Base-by-base conservation (phyloP, 1,140 invertebrate species). In the Lepidotrigona ventralis region DNA sequence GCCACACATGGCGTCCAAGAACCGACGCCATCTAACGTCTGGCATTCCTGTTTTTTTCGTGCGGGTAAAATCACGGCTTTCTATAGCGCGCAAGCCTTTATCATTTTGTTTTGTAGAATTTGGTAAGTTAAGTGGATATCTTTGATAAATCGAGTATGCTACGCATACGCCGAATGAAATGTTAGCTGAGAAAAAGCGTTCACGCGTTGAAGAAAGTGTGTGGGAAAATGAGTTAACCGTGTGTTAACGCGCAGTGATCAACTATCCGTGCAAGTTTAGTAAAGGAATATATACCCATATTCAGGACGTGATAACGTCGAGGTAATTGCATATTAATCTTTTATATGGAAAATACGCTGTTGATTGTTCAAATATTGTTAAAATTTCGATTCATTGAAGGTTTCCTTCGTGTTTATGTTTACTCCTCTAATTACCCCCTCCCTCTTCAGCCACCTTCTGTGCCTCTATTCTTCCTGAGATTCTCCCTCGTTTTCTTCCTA, bases 11-110 rank as follows among this genome's bases (percentile, higher is more conserved):
- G 92, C 92, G 92, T 93, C 90, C 81, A 90, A 79, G 90, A 91
- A 94, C 92, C 92, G 93, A 94, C 93, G 93, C 93, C 93, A 94
- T 94, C 93, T 94, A 93, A 94, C 92, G 92, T 90, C 91, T 92
- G 91, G 92, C 91, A 93, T 92, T 93, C 92, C 87, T 91, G 92
- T 91, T 92, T 93, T 92, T 90, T 88, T 90, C 82, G 81, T 79
- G 83, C 70, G 83, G 84, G 84, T 87, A 88, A 90, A 90, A 83
- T 86, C 88, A 90, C 87, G 85, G 85, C 89, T 86, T 88, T 91
- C 85, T 85, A 81, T 85, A 89, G 85, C 87, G 88, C 86, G 86
- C 83, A 90, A 82, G 56, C 73, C 78, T 84, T 86, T 79, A 82
- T 79, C 80, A 79, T 87, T 86, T 90, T 90, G 85, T 86, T 88